Conservation (phyloP, 1,140 invertebrate genomes). For the Monomorium pharaonis region DNA sequence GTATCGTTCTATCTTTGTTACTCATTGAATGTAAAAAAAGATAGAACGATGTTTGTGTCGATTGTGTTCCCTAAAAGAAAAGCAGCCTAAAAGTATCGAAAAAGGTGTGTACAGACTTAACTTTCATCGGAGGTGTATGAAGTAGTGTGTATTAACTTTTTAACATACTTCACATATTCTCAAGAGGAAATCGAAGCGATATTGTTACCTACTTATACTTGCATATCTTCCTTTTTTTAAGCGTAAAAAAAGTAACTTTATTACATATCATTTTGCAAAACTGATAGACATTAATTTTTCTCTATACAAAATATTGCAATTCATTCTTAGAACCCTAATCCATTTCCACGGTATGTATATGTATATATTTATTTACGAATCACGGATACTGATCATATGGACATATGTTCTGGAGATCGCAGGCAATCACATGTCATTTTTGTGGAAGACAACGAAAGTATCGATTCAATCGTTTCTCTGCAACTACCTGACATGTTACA, state of each 20-base stretch:
- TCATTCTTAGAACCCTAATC: background rate
- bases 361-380: background rate
- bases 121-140: background rate
- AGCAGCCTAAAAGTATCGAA: too few relatives aligned
- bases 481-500: background rate
- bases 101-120: background rate
- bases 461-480: background rate
- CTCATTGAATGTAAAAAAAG: too few relatives aligned
- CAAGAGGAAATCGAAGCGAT: background rate
- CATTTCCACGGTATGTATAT: background rate
- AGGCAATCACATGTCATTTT: background rate
- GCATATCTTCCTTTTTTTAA: conserved; percentile 22
- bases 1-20: too few relatives aligned
- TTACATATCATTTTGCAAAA: conserved; percentile 45
- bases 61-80: too few relatives aligned
- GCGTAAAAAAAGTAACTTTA: conserved; percentile 63
- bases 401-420: background rate
- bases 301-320: conserved; percentile 69
- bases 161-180: background rate
- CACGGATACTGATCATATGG: background rate
- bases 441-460: conserved; percentile 45
- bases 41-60: too few relatives aligned
- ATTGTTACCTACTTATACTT: background rate
- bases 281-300: conserved; percentile 49
- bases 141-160: background rate